Evolutionary conservation across 2,888 invertebrate species (phyloP).

Genomic region (Agrochola macilenta): DNA sequence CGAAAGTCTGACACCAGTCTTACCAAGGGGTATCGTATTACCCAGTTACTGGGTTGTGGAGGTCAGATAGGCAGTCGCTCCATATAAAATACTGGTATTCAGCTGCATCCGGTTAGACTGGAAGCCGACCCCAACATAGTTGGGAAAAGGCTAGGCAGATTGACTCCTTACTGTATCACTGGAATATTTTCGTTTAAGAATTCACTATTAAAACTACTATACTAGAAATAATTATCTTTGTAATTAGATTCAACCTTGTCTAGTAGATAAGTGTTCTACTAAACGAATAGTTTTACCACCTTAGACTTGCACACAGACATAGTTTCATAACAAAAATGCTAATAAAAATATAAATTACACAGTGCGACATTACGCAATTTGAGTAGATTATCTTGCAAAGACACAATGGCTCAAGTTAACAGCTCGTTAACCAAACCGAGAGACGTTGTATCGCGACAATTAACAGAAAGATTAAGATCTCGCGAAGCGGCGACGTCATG

Average conservation of each 20-base stretch:
- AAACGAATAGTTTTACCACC: constrained; percentile 28
- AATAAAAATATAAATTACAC: constrained; percentile 36
- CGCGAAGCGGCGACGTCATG: constrained; percentile 72
- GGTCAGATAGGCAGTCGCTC: no score
- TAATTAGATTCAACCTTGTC: constrained; percentile 44
- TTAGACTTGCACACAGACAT: constrained; percentile 19
- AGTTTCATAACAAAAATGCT: constrained; percentile 20
- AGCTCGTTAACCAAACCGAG: constrained; percentile 82
- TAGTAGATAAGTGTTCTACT: constrained; percentile 38
- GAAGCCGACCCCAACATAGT: no score
- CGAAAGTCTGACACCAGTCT: no score
- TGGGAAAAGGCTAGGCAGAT: no score
- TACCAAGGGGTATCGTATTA: no score
- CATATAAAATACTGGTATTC: no score
- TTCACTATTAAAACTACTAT: neutral
- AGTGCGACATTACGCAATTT: constrained; percentile 52
- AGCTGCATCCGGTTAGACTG: no score
- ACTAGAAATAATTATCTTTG: constrained; percentile 11
- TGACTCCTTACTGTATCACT: no score
- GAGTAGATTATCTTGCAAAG: constrained; percentile 60
- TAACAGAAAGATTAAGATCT: constrained; percentile 83
- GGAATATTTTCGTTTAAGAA: neutral
- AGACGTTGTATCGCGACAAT: constrained; percentile 81
- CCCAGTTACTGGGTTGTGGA: no score
- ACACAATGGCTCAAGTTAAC: constrained; percentile 82